These are phyloP conservation scores for Sitta europaea DNA, from an alignment of 2,113 vertebrate genomes.

Conservation along the genomic window DNA sequence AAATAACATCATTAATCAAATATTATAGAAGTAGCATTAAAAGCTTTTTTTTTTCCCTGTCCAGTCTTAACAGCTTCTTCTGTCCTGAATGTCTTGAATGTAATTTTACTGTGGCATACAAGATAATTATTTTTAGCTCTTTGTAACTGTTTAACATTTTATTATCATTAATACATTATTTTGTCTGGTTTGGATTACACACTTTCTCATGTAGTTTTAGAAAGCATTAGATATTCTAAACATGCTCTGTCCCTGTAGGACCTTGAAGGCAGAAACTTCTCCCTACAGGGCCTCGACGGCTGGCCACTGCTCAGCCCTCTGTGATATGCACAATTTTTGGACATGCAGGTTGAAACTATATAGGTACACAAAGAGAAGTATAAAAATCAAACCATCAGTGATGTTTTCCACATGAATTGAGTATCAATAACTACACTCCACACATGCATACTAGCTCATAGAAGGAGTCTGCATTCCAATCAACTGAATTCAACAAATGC, in stretches of 20 bases:
- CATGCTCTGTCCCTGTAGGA: not conserved
- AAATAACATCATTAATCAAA: not conserved
- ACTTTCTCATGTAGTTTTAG: not conserved
- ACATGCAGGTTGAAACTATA: not conserved
- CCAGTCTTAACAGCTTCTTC: not conserved
- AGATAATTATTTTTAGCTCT: not conserved
- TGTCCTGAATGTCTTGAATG: not conserved
- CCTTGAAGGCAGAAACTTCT: not conserved
- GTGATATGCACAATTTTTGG: not conserved
- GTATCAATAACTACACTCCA: not conserved
- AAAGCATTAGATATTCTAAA: not conserved
- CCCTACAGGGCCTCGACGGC: not conserved
- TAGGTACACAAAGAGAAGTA: not conserved
- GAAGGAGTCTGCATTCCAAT: not conserved
- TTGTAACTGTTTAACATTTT: not conserved
- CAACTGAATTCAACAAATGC: not conserved
- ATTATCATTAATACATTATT: not conserved
- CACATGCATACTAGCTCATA: not conserved
- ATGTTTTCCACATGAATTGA: not conserved
- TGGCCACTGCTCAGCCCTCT: not conserved
- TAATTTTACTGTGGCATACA: not conserved
- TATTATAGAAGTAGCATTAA: not conserved
- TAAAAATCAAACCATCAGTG: not conserved
- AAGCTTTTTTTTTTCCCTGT: not conserved
- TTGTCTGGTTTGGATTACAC: not conserved